Base-by-base conservation (phyloP, 2,113 vertebrate species). In the Calidris pugnax region DNA sequence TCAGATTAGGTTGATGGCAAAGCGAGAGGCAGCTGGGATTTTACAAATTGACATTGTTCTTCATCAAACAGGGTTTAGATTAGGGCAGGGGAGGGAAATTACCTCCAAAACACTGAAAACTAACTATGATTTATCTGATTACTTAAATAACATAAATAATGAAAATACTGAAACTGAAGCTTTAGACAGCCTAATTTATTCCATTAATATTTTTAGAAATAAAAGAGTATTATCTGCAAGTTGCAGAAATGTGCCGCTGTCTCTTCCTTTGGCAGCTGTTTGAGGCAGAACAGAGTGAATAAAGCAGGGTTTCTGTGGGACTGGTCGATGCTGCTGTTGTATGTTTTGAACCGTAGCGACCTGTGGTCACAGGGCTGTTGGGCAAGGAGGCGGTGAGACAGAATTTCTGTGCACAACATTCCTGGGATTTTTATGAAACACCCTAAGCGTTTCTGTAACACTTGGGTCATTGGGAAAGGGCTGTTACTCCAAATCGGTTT, bases 401-500 rank as follows among this genome's bases (percentile, higher is more conserved):
- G 80, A 84, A 66, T 68, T 93, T 87, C 26, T 86, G 59, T 35
- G 16, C 16, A 22, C 64, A 78, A 3, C 85, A 71, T 90, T 86
- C 76, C 80, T 78, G 80, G 73, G 76, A 81, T 87, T 90, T 95
- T 92, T 84, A 51, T 67, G 88, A 86, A 88, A 37, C 51, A 45
- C 41, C 43, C 33, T 48, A 5, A 57, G 35, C 76, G 39, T 67
- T 77, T 78, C 86, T 84, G 9, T 79, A 79, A 69, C 39, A 9
- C 64, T 56, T 32, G 51, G 9, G 9, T 32, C 48, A 37, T 24
- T 88, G 80, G 57, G 86, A 81, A 57, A 62, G 56, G 43, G 53
- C 73, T 87, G 43, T 87, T 64, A 7, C 17, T 93, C 37, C 63
- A 17, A 20, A 39, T 93, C 32, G 71, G 28, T 39, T 56, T 33